These are phyloP conservation scores for Xyrauchen texanus DNA, from an alignment of 2,113 vertebrate genomes.

Conservation along the genomic window DNA sequence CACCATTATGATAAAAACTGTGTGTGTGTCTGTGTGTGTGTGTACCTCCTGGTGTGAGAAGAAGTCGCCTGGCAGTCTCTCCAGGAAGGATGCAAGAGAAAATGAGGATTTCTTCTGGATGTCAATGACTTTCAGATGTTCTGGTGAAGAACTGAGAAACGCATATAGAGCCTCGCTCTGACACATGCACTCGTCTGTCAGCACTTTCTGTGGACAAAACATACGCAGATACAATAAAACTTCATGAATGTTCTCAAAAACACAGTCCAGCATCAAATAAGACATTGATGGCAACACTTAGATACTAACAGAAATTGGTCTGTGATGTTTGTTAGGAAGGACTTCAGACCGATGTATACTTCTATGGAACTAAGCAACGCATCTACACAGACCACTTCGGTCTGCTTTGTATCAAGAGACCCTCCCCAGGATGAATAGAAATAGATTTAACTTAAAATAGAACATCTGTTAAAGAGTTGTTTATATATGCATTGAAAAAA, in stretches of 20 bases:
- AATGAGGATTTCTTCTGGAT: conserved; percentile 93
- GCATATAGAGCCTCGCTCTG: conserved; percentile 98
- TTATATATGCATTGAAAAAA: no score
- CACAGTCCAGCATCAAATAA: background rate
- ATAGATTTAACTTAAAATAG: no score
- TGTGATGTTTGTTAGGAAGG: no score
- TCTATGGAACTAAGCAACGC: no score
- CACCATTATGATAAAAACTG: no score
- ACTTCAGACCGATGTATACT: no score
- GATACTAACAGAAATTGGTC: no score
- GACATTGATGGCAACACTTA: no score
- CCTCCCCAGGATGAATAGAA: no score
- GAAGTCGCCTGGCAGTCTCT: conserved; percentile 93
- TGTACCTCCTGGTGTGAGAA: conserved; percentile 94
- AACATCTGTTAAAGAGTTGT: no score
- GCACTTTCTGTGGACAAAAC: conserved; percentile 77
- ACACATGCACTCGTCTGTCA: conserved; percentile 92
- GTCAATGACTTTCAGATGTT: conserved; percentile 92
- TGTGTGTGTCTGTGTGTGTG: background rate
- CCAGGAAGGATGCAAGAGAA: conserved; percentile 93
- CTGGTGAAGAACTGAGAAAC: conserved; percentile 95
- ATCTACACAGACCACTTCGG: no score
- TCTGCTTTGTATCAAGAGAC: no score
- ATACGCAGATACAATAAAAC: conserved; percentile 35
- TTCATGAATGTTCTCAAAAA: background rate